These are phyloP conservation scores for Montipora cactus DNA, from an alignment of 64 coral and sea anemone genomes.

Conservation along the genomic window DNA sequence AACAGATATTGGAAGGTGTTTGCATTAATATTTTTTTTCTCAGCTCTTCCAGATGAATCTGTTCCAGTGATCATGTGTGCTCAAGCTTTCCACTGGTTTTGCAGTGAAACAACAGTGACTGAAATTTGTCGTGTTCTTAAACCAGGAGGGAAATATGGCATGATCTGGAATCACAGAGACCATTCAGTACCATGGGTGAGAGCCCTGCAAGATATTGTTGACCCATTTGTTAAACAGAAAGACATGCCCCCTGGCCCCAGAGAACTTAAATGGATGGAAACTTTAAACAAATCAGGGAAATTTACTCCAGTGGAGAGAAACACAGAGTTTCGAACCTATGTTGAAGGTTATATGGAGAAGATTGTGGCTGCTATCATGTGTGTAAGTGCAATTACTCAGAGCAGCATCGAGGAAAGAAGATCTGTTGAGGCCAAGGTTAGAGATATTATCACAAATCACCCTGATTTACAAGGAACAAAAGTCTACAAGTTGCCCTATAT, in stretches of 20 bases:
- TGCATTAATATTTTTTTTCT: neutral
- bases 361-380: slow-evolving; percentile 53
- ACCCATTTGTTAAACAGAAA: slow-evolving; percentile 41
- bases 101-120: slow-evolving; percentile 57
- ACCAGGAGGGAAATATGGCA: slow-evolving; percentile 75
- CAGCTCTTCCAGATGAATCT: slow-evolving; percentile 48
- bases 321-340: neutral
- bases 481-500: slow-evolving; percentile 60
- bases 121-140: slow-evolving; percentile 90
- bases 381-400: slow-evolving; percentile 68
- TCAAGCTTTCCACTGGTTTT: slow-evolving; percentile 91
- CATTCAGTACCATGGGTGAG: slow-evolving; percentile 70
- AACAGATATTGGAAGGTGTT: too few species aligned
- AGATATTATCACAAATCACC: slow-evolving; percentile 50
- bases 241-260: slow-evolving; percentile 27
- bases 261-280: slow-evolving; percentile 57
- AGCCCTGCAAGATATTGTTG: slow-evolving; percentile 70
- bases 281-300: slow-evolving; percentile 61
- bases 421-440: slow-evolving; percentile 28
- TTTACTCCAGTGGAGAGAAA: slow-evolving; percentile 66
- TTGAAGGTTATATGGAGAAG: slow-evolving; percentile 60
- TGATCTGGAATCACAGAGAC: slow-evolving; percentile 88
- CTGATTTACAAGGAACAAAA: slow-evolving; percentile 65
- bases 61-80: slow-evolving; percentile 76
- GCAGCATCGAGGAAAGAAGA: slow-evolving; percentile 58